Evolutionary conservation across 2,797 vertebrate genomes (phyloP).

Genomic region (Sphaeramia orbicularis): DNA sequence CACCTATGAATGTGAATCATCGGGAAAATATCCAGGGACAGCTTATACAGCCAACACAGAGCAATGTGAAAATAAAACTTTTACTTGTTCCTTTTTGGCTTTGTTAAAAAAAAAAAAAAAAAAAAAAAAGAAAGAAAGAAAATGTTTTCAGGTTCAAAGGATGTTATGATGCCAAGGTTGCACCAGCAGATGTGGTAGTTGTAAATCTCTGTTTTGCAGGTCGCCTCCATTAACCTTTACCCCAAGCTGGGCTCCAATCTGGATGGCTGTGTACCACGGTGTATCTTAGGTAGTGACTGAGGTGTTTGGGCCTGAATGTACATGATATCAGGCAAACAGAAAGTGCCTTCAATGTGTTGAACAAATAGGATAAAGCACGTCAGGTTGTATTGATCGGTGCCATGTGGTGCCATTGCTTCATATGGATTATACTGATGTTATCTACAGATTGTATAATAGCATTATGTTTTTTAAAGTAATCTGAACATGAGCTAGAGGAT

Average conservation of each 20-base stretch:
- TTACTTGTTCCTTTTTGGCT: background rate
- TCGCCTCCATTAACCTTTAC: conserved; percentile 83
- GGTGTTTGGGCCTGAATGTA: conserved; percentile 50
- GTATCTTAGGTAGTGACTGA: conserved; percentile 53
- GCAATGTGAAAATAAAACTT: conserved; percentile 26
- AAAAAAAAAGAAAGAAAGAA: too few relatives aligned
- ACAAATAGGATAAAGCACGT: conserved; percentile 48
- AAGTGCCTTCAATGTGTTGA: conserved; percentile 50
- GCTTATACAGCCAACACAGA: conserved; percentile 34
- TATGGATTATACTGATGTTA: background rate
- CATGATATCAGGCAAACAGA: conserved; percentile 59
- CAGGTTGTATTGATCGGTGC: conserved; percentile 34
- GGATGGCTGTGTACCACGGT: conserved; percentile 68
- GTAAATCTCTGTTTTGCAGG: conserved; percentile 71
- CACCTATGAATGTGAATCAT: conserved; percentile 74
- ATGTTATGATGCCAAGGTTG: conserved; percentile 50
- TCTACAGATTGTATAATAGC: too few relatives aligned
- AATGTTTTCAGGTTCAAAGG: conserved; percentile 33
- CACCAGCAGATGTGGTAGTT: conserved; percentile 57
- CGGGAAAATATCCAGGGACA: conserved; percentile 63
- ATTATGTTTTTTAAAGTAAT: too few relatives aligned
- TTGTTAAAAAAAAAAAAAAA: conserved; percentile 16
- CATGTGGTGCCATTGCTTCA: conserved; percentile 1
- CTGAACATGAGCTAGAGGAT: too few relatives aligned
- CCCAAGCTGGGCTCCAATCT: conserved; percentile 85